Evolutionary conservation across 2,888 invertebrate genomes (phyloP).

Genomic region (Erannis defoliaria): DNA sequence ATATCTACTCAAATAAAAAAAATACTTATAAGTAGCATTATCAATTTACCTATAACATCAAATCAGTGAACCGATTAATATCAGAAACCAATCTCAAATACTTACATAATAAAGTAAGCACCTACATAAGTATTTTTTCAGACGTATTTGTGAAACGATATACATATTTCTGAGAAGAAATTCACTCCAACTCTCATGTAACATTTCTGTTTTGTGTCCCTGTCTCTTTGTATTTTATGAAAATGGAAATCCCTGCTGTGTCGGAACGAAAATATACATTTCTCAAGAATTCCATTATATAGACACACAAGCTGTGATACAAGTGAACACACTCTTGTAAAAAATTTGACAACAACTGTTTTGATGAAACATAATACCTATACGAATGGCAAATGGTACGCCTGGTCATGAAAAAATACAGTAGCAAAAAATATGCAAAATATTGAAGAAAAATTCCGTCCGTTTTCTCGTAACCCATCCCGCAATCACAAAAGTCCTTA

Average conservation of each 20-base stretch:
- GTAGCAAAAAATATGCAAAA: no score
- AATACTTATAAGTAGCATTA: no score
- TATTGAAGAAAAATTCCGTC: no score
- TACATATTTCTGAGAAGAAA: slow-evolving; percentile 19
- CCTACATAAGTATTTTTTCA: slow-evolving; percentile 1
- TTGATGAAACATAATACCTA: no score
- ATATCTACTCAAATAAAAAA: no score
- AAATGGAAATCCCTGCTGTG: slow-evolving; percentile 35
- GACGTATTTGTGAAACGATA: slow-evolving; percentile 11
- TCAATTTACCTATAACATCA: no score
- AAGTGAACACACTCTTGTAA: neutral
- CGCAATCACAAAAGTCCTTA: no score
- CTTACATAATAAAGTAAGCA: neutral
- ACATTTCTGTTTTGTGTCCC: slow-evolving; percentile 14
- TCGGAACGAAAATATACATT: slow-evolving; percentile 28
- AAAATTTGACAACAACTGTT: neutral
- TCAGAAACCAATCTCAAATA: neutral
- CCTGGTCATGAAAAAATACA: no score
- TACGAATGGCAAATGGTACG: no score
- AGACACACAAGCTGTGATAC: slow-evolving; percentile 16
- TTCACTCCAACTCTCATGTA: slow-evolving; percentile 18
- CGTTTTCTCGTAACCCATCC: no score
- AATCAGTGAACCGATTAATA: neutral
- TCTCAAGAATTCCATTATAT: slow-evolving; percentile 30
- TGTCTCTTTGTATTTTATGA: slow-evolving; percentile 28